phyloP scores from a whole-genome alignment of 2,888 invertebrate genomes.

The Pollenia amentaria region DNA sequence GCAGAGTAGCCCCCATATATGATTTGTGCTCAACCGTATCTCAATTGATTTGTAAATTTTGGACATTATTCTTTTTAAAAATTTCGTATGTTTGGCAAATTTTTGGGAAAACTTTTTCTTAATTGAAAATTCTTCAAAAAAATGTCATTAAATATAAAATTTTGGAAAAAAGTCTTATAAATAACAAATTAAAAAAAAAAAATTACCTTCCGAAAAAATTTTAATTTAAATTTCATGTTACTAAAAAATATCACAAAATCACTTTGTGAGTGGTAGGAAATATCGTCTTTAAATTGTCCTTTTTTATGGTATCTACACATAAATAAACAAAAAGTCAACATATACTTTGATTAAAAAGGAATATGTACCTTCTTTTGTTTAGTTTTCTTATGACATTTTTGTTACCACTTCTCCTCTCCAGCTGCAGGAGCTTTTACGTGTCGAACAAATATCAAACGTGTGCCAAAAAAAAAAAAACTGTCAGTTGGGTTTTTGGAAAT shows the following conservation, averaged over 20 bases:
- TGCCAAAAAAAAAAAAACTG: slow-evolving; percentile 73
- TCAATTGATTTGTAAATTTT: no score
- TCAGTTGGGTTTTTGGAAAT: slow-evolving; percentile 68
- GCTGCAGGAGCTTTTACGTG: slow-evolving; percentile 54
- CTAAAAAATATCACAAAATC: background rate
- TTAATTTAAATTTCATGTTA: slow-evolving; percentile 18
- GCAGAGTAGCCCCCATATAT: no score
- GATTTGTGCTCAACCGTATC: no score
- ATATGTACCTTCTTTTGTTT: slow-evolving; percentile 51
- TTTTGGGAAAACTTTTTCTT: no score
- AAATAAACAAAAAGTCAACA: slow-evolving; percentile 34
- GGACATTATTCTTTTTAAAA: no score
- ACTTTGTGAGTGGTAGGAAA: background rate
- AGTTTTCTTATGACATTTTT: slow-evolving; percentile 46
- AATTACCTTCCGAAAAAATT: background rate
- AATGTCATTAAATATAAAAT: no score
- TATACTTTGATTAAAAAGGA: slow-evolving; percentile 64
- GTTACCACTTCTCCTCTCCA: slow-evolving; percentile 2
- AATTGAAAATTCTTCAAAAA: no score
- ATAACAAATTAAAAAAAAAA: no score
- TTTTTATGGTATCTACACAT: slow-evolving; percentile 50
- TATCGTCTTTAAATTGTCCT: slow-evolving; percentile 3
- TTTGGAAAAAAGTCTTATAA: no score
- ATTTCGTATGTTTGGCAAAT: no score
- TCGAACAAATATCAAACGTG: slow-evolving; percentile 66